Evolutionary conservation across 2,888 invertebrate species (phyloP).

Genomic region (Gastracanthus pulcherrimus): DNA sequence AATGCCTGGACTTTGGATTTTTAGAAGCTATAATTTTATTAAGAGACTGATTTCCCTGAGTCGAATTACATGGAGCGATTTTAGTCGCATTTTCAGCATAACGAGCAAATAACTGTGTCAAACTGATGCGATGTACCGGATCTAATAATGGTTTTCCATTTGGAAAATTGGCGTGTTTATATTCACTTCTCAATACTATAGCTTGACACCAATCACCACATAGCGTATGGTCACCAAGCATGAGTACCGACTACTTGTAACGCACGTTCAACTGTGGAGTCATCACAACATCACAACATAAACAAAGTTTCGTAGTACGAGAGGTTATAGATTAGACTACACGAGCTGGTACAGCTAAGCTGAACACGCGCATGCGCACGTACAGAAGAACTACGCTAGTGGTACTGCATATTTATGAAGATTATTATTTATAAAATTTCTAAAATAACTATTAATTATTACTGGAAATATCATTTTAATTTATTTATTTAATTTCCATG

Average conservation of each 20-base stretch:
- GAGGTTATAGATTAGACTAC: too few species aligned
- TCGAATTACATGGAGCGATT: constrained; percentile 51
- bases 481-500: too few species aligned
- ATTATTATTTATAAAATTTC: too few species aligned
- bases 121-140: neutral
- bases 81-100: constrained; percentile 49
- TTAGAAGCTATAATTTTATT: constrained; percentile 47
- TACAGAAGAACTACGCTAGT: too few species aligned
- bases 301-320: too few species aligned
- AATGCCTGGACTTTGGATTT: constrained; percentile 51
- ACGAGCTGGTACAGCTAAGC: too few species aligned
- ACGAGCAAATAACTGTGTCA: constrained; percentile 30
- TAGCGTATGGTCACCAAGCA: neutral
- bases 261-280: neutral
- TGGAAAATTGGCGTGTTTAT: constrained; percentile 14
- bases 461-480: too few species aligned
- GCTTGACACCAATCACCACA: constrained; percentile 17
- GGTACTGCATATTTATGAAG: too few species aligned
- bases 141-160: constrained; percentile 28
- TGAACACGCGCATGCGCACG: too few species aligned
- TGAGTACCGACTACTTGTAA: constrained; percentile 9
- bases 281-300: too few species aligned
- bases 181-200: neutral
- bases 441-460: too few species aligned
- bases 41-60: constrained; percentile 48